Evolutionary conservation across 1,140 invertebrate genomes (phyloP), one percentile per base, ranked within the genome.

Genomic region (Aphelenchoides fujianensis): DNA sequence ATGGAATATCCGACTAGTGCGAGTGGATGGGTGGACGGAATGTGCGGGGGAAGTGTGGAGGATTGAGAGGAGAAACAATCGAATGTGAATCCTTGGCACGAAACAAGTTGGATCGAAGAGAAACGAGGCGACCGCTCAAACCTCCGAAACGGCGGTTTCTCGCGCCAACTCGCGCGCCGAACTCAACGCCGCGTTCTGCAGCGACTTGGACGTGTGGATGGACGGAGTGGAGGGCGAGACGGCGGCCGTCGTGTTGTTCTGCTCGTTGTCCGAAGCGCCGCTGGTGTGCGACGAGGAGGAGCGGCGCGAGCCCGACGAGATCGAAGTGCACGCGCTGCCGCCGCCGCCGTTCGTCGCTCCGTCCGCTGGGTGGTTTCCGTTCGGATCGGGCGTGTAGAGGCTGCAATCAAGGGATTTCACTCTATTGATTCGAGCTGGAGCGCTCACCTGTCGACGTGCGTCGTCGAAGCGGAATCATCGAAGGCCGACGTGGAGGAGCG

Each of bases 391-490:
- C 27, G 63, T 59, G 5, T 59, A 59, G 19, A 59, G 28, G 19
- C 19, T 59, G 19, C 12, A 59, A 59, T n/a, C n/a, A n/a, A n/a
- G n/a, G n/a, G n/a, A n/a, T n/a, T n/a, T n/a, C 7, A 59, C 5
- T 30, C 5, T 7, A 59, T 7, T 5, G 19, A 1, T 9, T 69
- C 67, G 35, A 69, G 16, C 32, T 28, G 12, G 71, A 19, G 19
- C 2, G 3, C 31, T 69, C 31, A 69, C 66, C 66, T n/a, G 30
- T 69, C 66, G n/a, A 34, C 19, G 2, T 3, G 41, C 5, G 69
- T 41, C 12, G 68, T 28, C 30, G 70, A 16, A 27, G 70, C 31
- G 16, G 32, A 36, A 52, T 70, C 70, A 27, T 70, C 70, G 30
- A 57, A 70, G 7, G 16, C 70, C 7, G 66, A 72, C 16, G 23